Evolutionary conservation across 2,113 vertebrate genomes (phyloP).

Genomic region (Oreocharis arfaki): DNA sequence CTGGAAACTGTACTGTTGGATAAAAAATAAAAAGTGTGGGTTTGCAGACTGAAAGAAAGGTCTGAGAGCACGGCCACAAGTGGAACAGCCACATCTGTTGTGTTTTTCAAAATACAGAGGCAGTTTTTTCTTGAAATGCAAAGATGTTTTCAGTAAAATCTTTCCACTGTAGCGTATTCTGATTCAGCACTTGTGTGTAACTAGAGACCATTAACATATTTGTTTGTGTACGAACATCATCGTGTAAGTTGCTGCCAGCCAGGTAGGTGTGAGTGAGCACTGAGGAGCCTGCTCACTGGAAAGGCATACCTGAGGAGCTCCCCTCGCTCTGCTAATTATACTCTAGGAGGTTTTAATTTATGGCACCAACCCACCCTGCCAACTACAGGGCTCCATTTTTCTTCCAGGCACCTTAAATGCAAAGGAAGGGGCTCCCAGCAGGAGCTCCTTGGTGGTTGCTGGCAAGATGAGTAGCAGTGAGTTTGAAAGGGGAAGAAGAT

Average conservation of each 20-base stretch:
- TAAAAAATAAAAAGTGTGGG: background rate
- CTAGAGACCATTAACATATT: background rate
- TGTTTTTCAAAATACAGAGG: background rate
- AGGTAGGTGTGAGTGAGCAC: background rate
- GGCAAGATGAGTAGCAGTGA: background rate
- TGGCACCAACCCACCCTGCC: background rate
- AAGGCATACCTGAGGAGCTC: background rate
- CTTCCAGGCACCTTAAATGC: background rate
- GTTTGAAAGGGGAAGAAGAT: background rate
- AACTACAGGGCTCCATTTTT: background rate
- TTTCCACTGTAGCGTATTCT: background rate
- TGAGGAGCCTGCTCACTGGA: background rate
- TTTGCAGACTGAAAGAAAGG: background rate
- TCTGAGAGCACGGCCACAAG: background rate
- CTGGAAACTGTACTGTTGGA: background rate
- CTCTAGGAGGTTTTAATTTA: background rate
- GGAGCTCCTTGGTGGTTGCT: background rate
- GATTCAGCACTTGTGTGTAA: background rate
- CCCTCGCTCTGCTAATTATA: background rate
- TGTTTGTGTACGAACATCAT: background rate
- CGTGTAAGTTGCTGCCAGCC: background rate
- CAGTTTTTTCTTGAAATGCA: background rate
- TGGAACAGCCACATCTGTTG: background rate
- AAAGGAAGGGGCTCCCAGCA: background rate
- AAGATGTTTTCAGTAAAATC: background rate